Base-by-base conservation (phyloP, 2,888 invertebrate species). In the Drosophila affinis region DNA sequence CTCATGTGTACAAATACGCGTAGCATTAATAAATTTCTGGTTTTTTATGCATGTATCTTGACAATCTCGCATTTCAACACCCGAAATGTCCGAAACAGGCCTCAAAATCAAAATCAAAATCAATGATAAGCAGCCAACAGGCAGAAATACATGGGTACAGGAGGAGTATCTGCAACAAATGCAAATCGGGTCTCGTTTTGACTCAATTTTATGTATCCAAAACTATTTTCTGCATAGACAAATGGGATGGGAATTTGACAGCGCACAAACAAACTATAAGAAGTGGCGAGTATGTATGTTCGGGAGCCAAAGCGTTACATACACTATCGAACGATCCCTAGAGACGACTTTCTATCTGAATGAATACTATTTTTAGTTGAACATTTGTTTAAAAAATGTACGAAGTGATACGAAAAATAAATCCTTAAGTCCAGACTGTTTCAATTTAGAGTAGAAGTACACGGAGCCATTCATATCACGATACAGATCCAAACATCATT, bases 21-120 rank as follows among this genome's bases (percentile, higher is more conserved):
- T 27, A 27, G 59, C 56, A 64, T 77, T 72, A 77, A 77, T 69
- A 73, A 78, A 77, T 62, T 44, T 67, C 44, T 53, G 46, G 57
- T 60, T 27, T 62, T 67, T 73, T 55, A 74, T 76, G 76, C 74
- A 80, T 78, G 60, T 72, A 78, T 72, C 69, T 63, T 69, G 53
- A 59, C 69, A 54, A 81, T 83, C 84, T 56, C 62, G 45, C 60
- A 58, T 84, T 87, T 84, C 77, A 61, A 69, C 69, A 81, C 62
- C 27, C n/a, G n/a, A n/a, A n/a, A n/a, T n/a, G 21, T 24, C 14
- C 2, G 6, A 69, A 68, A 39, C 70, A 52, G 68, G 70, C 57
- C 49, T 47, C 53, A 18, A 18, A 18, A 18, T 18, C 18, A 18
- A 18, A 18, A 18, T 18, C 18, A 58, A 58, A 57, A 62, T 57